Evolutionary conservation across 2,888 invertebrate species (phyloP), one percentile per base, ranked within the genome.

Genomic region (Drosophila mimica): DNA sequence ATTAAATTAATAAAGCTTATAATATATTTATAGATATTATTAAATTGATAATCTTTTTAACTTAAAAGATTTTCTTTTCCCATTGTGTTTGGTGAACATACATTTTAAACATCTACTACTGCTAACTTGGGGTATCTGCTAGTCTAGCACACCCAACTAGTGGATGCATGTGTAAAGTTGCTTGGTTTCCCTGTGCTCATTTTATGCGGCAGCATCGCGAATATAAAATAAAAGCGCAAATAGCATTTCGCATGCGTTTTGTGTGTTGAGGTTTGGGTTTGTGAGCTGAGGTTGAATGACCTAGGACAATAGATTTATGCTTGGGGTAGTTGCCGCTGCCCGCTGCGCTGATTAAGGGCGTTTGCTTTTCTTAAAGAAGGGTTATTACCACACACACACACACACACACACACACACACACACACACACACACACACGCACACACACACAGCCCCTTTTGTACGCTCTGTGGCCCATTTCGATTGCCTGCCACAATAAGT

Each of bases 261-360:
- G 66, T 78, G 74, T 70, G 46, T 80, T 80, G 82, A 80, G 79
- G 79, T 76, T 70, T 52, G 57, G 31, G 56, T 11, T 68, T 63
- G 64, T n/a, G 57, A 65, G 57, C 72, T 66, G 74, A 80, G 78
- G 88, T 88, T 88, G 88, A 88, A 88, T 85, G 88, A 88, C 88
- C 88, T 88, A 88, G 89, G 88, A 88, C 88, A 88, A 88, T 88
- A 85, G 78, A 79, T 73, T 73, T 71, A 83, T 79, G 79, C 82
- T 88, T 88, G 89, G 88, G 88, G 89, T 88, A 88, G 87, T 89
- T 87, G 74, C 72, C 57, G 74, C 78, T 79, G 87, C 85, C 84
- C 89, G 87, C 81, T 87, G 89, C 52, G 87, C 81, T 87, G 87
- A 89, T 87, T 87, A 83, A 84, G 88, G 86, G 84, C 87, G 89